These are phyloP conservation scores for Carassius carassius DNA, from an alignment of 2,113 vertebrate genomes.

Conservation along the genomic window DNA sequence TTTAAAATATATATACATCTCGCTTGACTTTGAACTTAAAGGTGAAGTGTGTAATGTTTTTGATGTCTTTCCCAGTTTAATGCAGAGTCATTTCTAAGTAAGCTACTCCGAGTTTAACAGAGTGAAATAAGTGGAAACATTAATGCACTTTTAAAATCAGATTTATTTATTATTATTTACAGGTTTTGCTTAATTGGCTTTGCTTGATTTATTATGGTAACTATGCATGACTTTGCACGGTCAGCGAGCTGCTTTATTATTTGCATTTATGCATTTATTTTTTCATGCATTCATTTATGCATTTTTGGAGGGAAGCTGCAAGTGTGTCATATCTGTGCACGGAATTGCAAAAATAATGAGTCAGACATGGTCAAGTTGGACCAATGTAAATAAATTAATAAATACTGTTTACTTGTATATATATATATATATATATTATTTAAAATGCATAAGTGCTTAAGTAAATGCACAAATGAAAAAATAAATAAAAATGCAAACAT, in stretches of 20 bases:
- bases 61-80: not conserved
- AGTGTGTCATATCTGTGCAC: too few relatives aligned
- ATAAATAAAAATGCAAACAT: not conserved
- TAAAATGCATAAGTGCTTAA: not conserved
- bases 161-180: not conserved
- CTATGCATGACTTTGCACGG: not conserved
- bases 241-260: not conserved
- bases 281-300: too few relatives aligned
- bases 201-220: not conserved
- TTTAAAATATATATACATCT: not conserved
- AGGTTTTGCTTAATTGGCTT: not conserved
- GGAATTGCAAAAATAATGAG: too few relatives aligned
- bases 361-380: too few relatives aligned
- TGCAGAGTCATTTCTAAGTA: not conserved
- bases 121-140: not conserved
- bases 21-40: not conserved
- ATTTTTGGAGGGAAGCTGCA: too few relatives aligned
- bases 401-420: not conserved
- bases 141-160: not conserved
- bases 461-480: not conserved
- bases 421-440: not conserved
- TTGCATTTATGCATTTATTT: too few relatives aligned
- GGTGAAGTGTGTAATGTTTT: not conserved
- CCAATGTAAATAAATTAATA: not conserved
- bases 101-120: not conserved